Percentiles rank a stretch among this genome's conserved stretches.
These are phyloP conservation scores for Chaetodon auriga DNA, from an alignment of 2,113 vertebrate genomes.

Conservation along the genomic window DNA sequence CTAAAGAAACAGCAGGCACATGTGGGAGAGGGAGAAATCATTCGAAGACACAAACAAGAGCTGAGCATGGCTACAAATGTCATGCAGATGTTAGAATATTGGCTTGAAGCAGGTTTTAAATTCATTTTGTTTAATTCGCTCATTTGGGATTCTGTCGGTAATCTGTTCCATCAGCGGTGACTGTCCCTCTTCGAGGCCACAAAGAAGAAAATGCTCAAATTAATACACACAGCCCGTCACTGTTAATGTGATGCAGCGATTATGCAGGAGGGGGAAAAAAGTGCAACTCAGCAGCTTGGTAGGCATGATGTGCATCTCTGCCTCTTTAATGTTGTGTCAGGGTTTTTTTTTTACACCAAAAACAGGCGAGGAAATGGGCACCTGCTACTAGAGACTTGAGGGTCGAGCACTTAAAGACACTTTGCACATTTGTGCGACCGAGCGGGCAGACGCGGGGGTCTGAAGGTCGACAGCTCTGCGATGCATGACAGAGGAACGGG, in stretches of 20 bases:
- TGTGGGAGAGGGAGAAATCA: neutral
- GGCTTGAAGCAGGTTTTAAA: constrained; percentile 1
- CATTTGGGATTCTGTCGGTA: neutral
- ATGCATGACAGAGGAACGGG: constrained; percentile 64
- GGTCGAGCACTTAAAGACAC: constrained; percentile 32
- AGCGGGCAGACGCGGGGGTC: constrained; percentile 41
- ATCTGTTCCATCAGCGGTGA: constrained; percentile 45
- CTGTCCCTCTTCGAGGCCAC: constrained; percentile 36
- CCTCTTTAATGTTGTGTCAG: neutral
- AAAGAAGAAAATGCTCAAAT: constrained; percentile 20
- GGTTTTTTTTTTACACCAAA: neutral
- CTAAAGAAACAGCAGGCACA: neutral
- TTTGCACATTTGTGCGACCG: constrained; percentile 40
- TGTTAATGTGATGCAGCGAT: constrained; percentile 48
- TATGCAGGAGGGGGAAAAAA: constrained; percentile 33
- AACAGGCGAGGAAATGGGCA: constrained; percentile 14
- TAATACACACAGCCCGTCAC: constrained; percentile 13
- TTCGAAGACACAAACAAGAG: constrained; percentile 14
- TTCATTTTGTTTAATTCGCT: neutral
- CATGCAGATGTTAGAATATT: neutral
- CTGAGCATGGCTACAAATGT: neutral
- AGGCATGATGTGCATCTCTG: neutral
- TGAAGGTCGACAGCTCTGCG: constrained; percentile 68
- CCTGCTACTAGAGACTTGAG: constrained; percentile 24
- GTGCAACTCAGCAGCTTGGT: constrained; percentile 39